Conservation (phyloP, 2,888 invertebrate species). For the Oscheius sp. region DNA sequence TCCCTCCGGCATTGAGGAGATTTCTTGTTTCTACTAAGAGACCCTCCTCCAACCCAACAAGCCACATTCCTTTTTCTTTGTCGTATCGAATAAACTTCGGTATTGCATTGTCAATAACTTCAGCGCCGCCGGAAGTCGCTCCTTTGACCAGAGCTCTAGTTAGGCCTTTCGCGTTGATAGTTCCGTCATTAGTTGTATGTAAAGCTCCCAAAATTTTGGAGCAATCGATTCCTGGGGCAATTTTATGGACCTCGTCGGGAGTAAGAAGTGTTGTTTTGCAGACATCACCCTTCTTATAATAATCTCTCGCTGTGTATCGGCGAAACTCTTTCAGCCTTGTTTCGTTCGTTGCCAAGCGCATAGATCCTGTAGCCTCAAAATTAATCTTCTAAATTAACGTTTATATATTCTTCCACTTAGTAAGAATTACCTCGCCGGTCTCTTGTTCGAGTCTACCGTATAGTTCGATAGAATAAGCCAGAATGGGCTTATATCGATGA, state of each 20-base stretch:
- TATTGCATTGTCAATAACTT: conserved; percentile 63
- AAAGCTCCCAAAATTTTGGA: conserved; percentile 72
- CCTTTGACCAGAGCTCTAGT: conserved; percentile 72
- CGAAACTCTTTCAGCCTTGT: conserved; percentile 71
- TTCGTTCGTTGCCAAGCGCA: conserved; percentile 71
- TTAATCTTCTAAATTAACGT: conserved; percentile 68
- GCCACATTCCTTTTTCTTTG: conserved; percentile 39
- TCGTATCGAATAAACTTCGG: conserved; percentile 55
- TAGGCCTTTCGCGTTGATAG: conserved; percentile 72
- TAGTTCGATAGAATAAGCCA: conserved; percentile 71
- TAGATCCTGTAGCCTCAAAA: conserved; percentile 72
- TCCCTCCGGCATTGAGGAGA: conserved; percentile 73
- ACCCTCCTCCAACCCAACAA: conserved; percentile 45
- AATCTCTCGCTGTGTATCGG: conserved; percentile 71
- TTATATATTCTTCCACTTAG: not conserved
- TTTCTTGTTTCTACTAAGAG: conserved; percentile 68
- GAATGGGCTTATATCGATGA: conserved; percentile 72
- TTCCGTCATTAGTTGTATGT: conserved; percentile 72
- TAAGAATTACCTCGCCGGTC: conserved; percentile 70
- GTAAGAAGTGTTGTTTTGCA: conserved; percentile 55
- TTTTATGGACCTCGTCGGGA: conserved; percentile 70
- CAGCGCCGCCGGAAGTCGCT: conserved; percentile 71
- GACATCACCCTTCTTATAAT: conserved; percentile 68
- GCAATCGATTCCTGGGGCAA: conserved; percentile 71
- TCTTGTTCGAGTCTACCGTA: conserved; percentile 71